Conservation (phyloP, 30 jellyfish, hydroid and myxozoan species). For the Aurelia sp. region DNA sequence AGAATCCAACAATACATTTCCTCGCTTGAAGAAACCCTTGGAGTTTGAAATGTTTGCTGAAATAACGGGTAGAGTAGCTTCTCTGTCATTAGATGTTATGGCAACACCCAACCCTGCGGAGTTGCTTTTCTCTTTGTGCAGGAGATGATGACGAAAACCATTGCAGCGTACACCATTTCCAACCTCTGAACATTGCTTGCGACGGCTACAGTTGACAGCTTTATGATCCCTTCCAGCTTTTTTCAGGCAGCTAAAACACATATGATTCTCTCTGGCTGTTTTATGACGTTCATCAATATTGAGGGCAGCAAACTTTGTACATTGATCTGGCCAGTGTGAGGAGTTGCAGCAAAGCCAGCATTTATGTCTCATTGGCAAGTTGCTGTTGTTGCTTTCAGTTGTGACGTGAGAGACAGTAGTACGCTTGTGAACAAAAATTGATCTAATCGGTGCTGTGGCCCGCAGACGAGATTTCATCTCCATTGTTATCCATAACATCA, state of each 20-base stretch:
- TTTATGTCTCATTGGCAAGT: conserved; percentile 35
- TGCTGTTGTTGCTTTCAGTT: conserved; percentile 56
- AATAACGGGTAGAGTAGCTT: conserved; percentile 46
- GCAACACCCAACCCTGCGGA: conserved; percentile 49
- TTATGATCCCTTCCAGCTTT: conserved; percentile 3
- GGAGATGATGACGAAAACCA: conserved; percentile 44
- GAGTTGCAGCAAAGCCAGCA: conserved; percentile 66
- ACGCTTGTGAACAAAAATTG: conserved; percentile 59
- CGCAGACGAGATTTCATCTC: conserved; percentile 78
- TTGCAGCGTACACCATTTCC: conserved; percentile 49
- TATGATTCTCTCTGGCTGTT: conserved; percentile 58
- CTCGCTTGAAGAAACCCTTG: conserved; percentile 32
- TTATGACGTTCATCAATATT: conserved; percentile 40
- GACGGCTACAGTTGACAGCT: conserved; percentile 50
- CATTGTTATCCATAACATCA: conserved; percentile 69
- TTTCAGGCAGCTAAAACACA: conserved; percentile 69
- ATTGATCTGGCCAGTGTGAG: conserved; percentile 69
- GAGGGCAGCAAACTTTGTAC: conserved; percentile 53
- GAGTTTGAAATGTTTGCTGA: conserved; percentile 16
- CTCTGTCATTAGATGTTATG: conserved; percentile 47
- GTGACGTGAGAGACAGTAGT: conserved; percentile 45
- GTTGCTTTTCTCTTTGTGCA: conserved; percentile 26
- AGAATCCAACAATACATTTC: conserved; percentile 59
- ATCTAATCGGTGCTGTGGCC: conserved; percentile 74
- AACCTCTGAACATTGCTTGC: conserved; percentile 7